Percentiles rank a stretch among this genome's conserved stretches.
Conservation (phyloP, 2,797 vertebrate genomes). For the Tympanoctomys barrerae region DNA sequence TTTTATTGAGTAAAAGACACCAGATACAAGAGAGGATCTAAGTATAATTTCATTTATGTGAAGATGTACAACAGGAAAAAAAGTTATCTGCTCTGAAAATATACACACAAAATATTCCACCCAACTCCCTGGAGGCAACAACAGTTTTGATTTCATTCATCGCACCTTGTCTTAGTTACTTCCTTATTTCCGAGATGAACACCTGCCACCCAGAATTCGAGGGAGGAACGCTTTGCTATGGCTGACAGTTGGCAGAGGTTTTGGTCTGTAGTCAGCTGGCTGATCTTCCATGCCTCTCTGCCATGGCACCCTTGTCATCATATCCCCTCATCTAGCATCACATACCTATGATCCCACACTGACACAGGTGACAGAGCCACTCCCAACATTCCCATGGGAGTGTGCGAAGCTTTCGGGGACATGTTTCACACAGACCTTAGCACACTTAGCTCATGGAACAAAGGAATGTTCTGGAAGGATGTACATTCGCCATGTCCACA, state of each 20-base stretch:
- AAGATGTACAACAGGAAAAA: neutral
- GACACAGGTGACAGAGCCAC: no score
- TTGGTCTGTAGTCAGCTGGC: neutral
- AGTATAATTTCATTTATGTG: neutral
- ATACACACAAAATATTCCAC: neutral
- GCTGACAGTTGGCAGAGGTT: neutral
- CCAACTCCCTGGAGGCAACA: neutral
- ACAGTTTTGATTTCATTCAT: neutral
- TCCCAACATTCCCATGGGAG: neutral
- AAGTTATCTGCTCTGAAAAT: neutral
- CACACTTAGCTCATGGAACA: neutral
- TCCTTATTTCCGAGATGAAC: neutral
- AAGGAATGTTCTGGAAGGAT: neutral
- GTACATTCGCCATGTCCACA: neutral
- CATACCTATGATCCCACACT: neutral
- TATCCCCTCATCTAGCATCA: no score
- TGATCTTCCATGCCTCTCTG: neutral
- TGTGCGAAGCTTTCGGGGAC: neutral
- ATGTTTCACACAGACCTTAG: neutral
- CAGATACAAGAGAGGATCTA: neutral
- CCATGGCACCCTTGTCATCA: neutral
- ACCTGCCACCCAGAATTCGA: neutral
- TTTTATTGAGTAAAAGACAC: neutral
- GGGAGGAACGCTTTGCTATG: neutral
- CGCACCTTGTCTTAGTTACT: neutral